Evolutionary conservation across 2,797 vertebrate genomes (phyloP), one percentile per base, ranked within the genome.

Genomic region (Intellagama lesueurii): DNA sequence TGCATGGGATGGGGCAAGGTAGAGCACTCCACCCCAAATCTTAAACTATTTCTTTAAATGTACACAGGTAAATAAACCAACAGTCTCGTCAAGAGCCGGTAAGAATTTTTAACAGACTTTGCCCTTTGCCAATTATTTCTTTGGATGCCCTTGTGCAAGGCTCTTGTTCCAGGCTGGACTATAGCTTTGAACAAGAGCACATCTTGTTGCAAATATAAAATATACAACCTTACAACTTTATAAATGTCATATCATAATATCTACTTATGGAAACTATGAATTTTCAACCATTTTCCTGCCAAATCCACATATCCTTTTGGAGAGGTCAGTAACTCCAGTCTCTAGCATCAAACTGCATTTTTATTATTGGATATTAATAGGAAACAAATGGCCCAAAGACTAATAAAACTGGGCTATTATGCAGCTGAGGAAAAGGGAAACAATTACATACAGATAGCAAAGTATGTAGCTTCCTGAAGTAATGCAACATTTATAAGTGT

Each of bases 401-500:
- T 89, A 94, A 94, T 95, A 93, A 95, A 93, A 93, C 69, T 92
- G 19, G 12, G 1, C 91, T 89, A 94, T 94, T 95, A 93, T 87
- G 94, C 92, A 95, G 94, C 90, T 95, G 92, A 95, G 94, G 95
- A 95, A 95, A 94, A 95, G 93, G 95, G 87, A 95, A 95, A 91
- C 91, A 91, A 93, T 91, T 93, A 80, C 56, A 92, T 92, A 93
- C 93, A 94, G 95, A 93, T 94, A 95, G 93, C 22, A 0, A 81
- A 87, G 90, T 91, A 92, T 94, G 94, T 95, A 83, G 90, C 90
- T 96, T 95, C 94, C 94, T 90, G 94, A 19, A 47, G 90, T 72
- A 94, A 94, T 86, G 77, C 0, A 5, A 87, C 92, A 94, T 92
- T 94, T 92, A 92, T 93, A 94, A 95, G 69, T 82, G 68, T 47